Evolutionary conservation across 2,113 vertebrate genomes (phyloP), one percentile per base, ranked within the genome.

Genomic region (Cryptotis parvus): DNA sequence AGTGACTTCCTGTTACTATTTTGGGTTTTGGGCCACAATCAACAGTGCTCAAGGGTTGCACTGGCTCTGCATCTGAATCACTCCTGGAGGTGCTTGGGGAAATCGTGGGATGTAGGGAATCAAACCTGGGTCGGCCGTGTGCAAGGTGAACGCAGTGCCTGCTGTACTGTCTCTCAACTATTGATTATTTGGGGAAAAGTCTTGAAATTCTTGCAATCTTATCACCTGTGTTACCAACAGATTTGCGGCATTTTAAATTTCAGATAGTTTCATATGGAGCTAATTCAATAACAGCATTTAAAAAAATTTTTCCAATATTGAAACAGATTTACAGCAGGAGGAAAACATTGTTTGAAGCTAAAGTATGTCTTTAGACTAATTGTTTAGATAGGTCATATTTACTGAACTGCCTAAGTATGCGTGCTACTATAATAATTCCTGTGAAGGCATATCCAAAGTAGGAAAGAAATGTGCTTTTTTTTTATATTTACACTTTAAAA

Each of bases 161-260:
- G n/a, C n/a, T n/a, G n/a, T 45, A 6, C 11, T 6, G 43, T 11
- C 43, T 45, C 43, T 45, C 43, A 45, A 45, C 43, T 7, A 45
- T 6, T 45, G 43, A 45, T 11, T 45, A 45, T 45, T 45, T 11
- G 43, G 43, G 43, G 43, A 11, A 11, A 45, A 45, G 43, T 45
- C 43, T 45, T 45, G 43, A 45, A 45, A 7, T 45, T 7, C 43
- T 45, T 11, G 11, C 11, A 45, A 11, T 45, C 43, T 45, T 11
- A 45, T 45, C 11, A 91, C 66, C 14, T 84, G 0, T 84, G 39
- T 3, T 88, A 39, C 33, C 35, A 73, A 35, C 43, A 24, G n/a
- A n/a, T 92, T 16, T 80, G 11, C 4, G 52, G 43, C 43, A 68
- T 82, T 91, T 93, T 93, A 82, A 86, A 86, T 43, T 78, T 73